A percentile compares a stretch with the other conserved stretches of the same genome.
Evolutionary conservation across 2,888 invertebrate species (phyloP).

Genomic region (Dryomyza anilis): DNA sequence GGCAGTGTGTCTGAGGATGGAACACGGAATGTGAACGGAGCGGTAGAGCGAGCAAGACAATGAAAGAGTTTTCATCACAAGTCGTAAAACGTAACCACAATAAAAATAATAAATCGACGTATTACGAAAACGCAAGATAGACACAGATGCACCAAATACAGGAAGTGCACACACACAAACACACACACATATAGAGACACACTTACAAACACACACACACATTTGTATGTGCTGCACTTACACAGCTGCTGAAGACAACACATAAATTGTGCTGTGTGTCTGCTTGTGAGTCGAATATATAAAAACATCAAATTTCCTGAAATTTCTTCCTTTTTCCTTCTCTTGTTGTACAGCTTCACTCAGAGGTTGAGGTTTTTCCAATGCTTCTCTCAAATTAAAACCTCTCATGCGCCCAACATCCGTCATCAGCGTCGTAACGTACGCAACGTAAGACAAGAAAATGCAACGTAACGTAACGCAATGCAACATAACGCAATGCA

Average conservation of each 20-base stretch:
- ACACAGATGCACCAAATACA: conserved; percentile 28
- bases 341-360: not conserved
- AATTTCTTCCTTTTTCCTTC: not conserved
- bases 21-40: not conserved
- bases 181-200: conserved; percentile 22
- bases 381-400: no score
- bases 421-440: no score
- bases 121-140: conserved; percentile 31
- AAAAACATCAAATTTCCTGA: not conserved
- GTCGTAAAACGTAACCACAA: conserved; percentile 44
- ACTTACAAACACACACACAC: no score
- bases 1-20: not conserved
- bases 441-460: no score
- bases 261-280: not conserved
- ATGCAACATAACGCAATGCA: no score
- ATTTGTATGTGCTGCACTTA: no score
- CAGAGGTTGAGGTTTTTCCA: no score
- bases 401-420: no score
- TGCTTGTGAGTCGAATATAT: no score
- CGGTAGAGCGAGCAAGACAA: not conserved
- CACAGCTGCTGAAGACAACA: not conserved
- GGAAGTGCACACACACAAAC: conserved; percentile 12
- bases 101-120: conserved; percentile 44
- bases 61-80: conserved; percentile 35
- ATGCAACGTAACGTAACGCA: no score